Conservation (phyloP, 2,888 invertebrate species). For the Drosophila peninsularis region DNA sequence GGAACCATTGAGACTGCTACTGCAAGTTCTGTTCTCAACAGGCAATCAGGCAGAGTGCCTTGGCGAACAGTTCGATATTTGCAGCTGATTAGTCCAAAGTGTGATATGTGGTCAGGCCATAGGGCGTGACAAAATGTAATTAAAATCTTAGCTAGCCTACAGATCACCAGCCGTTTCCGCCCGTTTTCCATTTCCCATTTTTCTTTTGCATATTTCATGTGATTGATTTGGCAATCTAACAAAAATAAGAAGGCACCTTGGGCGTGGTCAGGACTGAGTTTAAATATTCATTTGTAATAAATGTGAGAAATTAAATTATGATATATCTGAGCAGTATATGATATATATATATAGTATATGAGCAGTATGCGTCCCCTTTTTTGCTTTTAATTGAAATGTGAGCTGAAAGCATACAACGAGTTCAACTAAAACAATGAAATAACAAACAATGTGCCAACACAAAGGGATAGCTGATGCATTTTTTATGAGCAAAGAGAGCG, state of each 20-base stretch:
- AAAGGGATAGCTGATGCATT: constrained; percentile 52
- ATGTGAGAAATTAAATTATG: constrained; percentile 13
- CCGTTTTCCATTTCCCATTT: background rate
- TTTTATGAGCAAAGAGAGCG: constrained; percentile 38
- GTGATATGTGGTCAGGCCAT: constrained; percentile 38
- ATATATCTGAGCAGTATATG: no score
- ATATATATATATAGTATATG: no score
- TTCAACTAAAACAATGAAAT: constrained; percentile 53
- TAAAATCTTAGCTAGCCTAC: constrained; percentile 38
- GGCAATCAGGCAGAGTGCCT: constrained; percentile 71
- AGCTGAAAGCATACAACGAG: constrained; percentile 28
- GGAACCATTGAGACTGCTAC: constrained; percentile 2
- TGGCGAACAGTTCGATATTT: constrained; percentile 32
- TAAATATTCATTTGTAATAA: constrained; percentile 9
- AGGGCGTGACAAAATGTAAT: constrained; percentile 59
- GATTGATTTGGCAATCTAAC: constrained; percentile 26
- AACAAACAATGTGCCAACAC: constrained; percentile 44
- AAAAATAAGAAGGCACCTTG: constrained; percentile 26
- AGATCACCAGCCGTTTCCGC: background rate
- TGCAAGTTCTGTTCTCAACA: constrained; percentile 8
- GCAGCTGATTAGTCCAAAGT: constrained; percentile 29
- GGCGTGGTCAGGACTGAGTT: constrained; percentile 39
- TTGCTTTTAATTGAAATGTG: constrained; percentile 45
- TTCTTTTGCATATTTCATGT: constrained; percentile 57
- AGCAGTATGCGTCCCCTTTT: background rate